Percentiles rank a stretch among this genome's conserved stretches.
Conservation (phyloP, 1,140 invertebrate genomes). For the Drosophila trapezifrons region DNA sequence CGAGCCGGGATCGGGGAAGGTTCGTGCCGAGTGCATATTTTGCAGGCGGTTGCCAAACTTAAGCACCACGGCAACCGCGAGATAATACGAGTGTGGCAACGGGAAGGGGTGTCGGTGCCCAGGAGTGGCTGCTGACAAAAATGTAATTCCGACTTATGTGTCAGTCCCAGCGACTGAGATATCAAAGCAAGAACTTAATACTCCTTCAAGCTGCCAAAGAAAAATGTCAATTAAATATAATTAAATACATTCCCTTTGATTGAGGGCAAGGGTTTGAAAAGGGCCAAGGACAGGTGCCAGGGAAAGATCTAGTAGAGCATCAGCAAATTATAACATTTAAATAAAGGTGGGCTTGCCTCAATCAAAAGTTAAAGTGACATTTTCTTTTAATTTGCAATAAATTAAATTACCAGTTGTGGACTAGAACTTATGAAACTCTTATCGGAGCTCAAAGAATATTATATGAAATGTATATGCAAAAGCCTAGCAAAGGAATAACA, state of each 20-base stretch:
- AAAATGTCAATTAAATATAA: slow-evolving; percentile 52
- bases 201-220: slow-evolving; percentile 37
- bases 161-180: slow-evolving; percentile 40
- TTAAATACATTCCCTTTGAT: slow-evolving; percentile 48
- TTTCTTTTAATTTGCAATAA: not conserved
- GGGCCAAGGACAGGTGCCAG: not conserved
- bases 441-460: no score
- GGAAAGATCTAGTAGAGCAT: not conserved
- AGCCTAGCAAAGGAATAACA: no score
- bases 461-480: no score
- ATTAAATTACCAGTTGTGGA: not conserved
- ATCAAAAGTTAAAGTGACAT: slow-evolving; percentile 3
- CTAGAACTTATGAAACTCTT: no score
- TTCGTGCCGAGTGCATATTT: slow-evolving; percentile 79
- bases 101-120: slow-evolving; percentile 1
- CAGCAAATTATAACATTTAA: slow-evolving; percentile 1
- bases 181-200: slow-evolving; percentile 48
- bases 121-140: slow-evolving; percentile 33
- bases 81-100: slow-evolving; percentile 30
- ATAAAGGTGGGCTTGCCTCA: not conserved
- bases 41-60: slow-evolving; percentile 55
- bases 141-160: slow-evolving; percentile 53
- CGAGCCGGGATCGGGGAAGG: slow-evolving; percentile 38
- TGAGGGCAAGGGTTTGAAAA: slow-evolving; percentile 29
- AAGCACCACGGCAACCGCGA: slow-evolving; percentile 51